Evolutionary conservation across 2,113 vertebrate genomes (phyloP).

Genomic region (Atractosteus spatula): DNA sequence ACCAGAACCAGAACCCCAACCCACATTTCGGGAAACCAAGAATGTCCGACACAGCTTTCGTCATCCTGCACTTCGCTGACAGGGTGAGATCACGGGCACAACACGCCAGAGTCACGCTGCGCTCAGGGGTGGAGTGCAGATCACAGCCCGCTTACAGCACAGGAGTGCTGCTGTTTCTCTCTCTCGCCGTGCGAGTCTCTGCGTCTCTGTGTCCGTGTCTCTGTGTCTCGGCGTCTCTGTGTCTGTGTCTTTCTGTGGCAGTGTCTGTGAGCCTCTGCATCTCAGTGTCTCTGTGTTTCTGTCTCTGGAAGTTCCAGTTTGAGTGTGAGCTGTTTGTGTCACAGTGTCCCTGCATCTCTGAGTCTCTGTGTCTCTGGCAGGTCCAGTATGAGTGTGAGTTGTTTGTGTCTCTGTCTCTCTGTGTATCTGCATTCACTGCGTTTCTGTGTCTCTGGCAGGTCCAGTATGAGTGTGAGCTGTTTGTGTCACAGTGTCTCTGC

Average conservation of each 20-base stretch:
- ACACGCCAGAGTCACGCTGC: not conserved
- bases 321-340: not conserved
- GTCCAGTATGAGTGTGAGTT: too few relatives aligned
- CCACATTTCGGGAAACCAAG: constrained; percentile 68
- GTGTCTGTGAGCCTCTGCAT: not conserved
- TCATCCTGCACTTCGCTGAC: constrained; percentile 73
- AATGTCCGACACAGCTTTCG: constrained; percentile 61
- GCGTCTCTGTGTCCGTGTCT: not conserved
- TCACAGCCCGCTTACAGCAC: too few relatives aligned
- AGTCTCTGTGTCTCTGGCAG: constrained; percentile 11
- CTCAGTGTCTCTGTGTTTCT: not conserved
- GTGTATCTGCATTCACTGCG: too few relatives aligned
- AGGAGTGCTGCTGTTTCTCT: too few relatives aligned
- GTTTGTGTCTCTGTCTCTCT: too few relatives aligned
- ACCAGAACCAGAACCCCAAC: constrained; percentile 49
- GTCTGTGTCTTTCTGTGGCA: too few relatives aligned
- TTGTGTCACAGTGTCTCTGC: not conserved
- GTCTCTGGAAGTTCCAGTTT: not conserved
- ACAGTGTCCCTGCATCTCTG: not conserved
- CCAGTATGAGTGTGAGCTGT: constrained; percentile 36
- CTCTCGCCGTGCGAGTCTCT: too few relatives aligned
- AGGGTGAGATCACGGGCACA: constrained; percentile 42
- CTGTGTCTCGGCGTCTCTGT: too few relatives aligned
- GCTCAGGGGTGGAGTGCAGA: not conserved
- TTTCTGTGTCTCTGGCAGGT: too few relatives aligned